Evolutionary conservation across 2,113 vertebrate species (phyloP).

Genomic region (Litocranius walleri): DNA sequence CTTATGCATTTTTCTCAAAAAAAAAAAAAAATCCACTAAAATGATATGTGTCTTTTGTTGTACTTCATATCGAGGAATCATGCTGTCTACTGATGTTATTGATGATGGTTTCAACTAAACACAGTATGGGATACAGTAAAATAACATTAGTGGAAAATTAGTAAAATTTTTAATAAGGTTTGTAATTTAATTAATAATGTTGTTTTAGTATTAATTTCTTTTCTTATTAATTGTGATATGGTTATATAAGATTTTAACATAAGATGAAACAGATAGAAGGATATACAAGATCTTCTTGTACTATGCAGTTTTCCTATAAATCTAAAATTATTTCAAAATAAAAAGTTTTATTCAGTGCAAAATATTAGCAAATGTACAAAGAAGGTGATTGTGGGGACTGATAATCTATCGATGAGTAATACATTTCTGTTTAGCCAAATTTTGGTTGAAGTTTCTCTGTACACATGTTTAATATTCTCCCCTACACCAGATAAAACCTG

Average conservation of each 20-base stretch:
- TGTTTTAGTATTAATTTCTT: neutral
- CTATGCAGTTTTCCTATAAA: neutral
- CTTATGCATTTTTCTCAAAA: neutral
- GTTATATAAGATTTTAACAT: neutral
- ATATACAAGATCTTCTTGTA: neutral
- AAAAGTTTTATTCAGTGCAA: neutral
- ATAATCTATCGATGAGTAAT: neutral
- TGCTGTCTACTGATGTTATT: neutral
- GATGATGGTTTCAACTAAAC: neutral
- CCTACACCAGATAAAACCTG: neutral
- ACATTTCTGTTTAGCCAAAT: neutral
- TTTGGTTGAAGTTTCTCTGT: neutral
- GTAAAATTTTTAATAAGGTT: neutral
- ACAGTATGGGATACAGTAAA: neutral
- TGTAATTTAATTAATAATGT: neutral
- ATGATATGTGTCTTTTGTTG: neutral
- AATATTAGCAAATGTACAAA: neutral
- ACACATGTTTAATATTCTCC: neutral
- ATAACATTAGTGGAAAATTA: neutral
- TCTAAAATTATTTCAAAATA: neutral
- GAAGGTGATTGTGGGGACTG: neutral
- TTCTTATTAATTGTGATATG: neutral
- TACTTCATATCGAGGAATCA: neutral
- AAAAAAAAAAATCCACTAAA: neutral
- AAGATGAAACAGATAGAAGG: neutral